Conservation (phyloP, 2,888 invertebrate species). For the Chymomyza procnemis region DNA sequence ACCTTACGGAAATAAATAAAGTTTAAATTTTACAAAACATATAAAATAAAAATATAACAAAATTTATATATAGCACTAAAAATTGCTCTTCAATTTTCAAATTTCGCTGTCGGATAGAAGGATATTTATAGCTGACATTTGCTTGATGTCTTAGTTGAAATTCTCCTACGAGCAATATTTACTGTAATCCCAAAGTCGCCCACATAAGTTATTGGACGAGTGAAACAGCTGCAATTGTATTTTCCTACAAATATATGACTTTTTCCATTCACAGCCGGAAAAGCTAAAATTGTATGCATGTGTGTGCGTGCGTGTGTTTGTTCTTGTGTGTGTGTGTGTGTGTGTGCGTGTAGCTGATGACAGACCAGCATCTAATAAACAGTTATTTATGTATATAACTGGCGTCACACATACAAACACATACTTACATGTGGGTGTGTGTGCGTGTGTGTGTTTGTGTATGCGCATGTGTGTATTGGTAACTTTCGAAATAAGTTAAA, state of each 20-base stretch:
- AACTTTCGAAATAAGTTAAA: slow-evolving; percentile 40
- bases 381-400: slow-evolving; percentile 64
- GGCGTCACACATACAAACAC: slow-evolving; percentile 21
- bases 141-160: not conserved
- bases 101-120: no score
- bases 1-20: no score
- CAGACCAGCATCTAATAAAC: slow-evolving; percentile 36
- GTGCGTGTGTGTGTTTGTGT: slow-evolving; percentile 1
- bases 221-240: slow-evolving; percentile 28
- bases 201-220: slow-evolving; percentile 49
- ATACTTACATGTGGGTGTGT: not conserved
- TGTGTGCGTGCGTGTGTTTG: not conserved
- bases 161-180: not conserved
- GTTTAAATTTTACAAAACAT: no score
- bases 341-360: slow-evolving; percentile 26
- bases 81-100: no score
- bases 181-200: slow-evolving; percentile 40
- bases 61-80: no score
- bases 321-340: not conserved
- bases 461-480: slow-evolving; percentile 2
- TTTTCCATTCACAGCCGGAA: slow-evolving; percentile 1
- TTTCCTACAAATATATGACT: not conserved
- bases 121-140: no score
- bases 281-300: slow-evolving; percentile 25
- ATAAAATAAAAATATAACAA: no score